Base-by-base conservation (phyloP, 2,113 vertebrate species). In the Amblyornis subalaris region DNA sequence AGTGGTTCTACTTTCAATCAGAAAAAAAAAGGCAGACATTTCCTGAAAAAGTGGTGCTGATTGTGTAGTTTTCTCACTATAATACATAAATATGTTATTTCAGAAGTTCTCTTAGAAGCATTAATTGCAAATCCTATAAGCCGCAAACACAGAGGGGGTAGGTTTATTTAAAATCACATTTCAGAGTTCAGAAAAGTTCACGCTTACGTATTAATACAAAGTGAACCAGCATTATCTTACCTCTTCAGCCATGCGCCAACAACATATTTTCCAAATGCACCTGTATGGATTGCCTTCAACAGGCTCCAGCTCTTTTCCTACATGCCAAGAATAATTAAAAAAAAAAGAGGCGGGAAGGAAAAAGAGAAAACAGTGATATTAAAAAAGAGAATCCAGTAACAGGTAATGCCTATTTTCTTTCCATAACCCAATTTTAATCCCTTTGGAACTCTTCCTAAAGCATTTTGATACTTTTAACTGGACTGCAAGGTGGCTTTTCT, bases 171-270 rank as follows among this genome's bases (percentile, higher is more conserved):
- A 82, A 87, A 89, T 31, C 9, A 24, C 6, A 25, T n/a, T 60
- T 67, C 8, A 42, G 62, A 72, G 15, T 54, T 54, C 23, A 58
- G 20, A n/a, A 53, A 85, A 72, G 25, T 66, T 67, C 24, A 23
- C 20, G 48, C 69, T 55, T 42, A 36, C 55, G 12, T 14, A 60
- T 36, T 73, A 89, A 9, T 4, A 89, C 14, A 42, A 81, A 66
- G 25, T 31, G 91, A 51, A 62, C n/a, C 26, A 80, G 50, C 79
- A n/a, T 20, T 66, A 81, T 91, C 97, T 98, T 95, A 99, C 99
- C 97, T 99, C 99, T 94, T 99, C 99, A 71, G 99, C 99, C 99
- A 99, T 98, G 72, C 99, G 98, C 99, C 99, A 99, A 88, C 99
- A 99, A 90, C 99, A 99, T 65, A 98, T 97, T 98, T 99, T 99